A percentile compares a stretch with the other conserved stretches of the same genome.
Evolutionary conservation across 2,797 vertebrate species (phyloP).

Genomic region (Nasua narica): DNA sequence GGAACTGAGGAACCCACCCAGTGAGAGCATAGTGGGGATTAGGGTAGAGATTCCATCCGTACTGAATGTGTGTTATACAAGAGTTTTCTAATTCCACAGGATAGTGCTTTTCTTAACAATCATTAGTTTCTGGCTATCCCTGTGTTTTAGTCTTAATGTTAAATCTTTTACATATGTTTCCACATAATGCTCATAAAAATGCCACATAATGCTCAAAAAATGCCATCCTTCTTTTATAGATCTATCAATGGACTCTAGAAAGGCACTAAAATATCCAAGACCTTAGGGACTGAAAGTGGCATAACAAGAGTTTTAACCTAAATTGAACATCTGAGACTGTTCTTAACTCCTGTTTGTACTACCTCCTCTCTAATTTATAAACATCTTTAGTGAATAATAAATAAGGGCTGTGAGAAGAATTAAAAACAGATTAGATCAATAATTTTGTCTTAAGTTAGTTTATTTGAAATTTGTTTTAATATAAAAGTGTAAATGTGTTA

Average conservation of each 20-base stretch:
- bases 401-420: not conserved
- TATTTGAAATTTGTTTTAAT: not conserved
- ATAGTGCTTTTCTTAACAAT: not conserved
- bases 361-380: not conserved
- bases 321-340: not conserved
- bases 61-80: not conserved
- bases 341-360: not conserved
- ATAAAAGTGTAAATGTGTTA: not conserved
- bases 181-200: not conserved
- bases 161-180: not conserved
- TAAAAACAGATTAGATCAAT: conserved; percentile 4
- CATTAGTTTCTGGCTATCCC: not conserved
- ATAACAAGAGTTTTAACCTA: not conserved
- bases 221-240: not conserved
- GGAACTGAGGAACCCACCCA: not conserved
- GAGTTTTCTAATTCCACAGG: not conserved
- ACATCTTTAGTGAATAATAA: not conserved
- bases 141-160: not conserved
- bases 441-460: not conserved
- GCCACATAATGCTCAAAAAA: not conserved
- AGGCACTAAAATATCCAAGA: not conserved
- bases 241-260: not conserved
- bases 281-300: no score
- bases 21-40: not conserved
- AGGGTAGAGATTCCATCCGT: not conserved